These are phyloP conservation scores for Hypercompe scribonia DNA, from an alignment of 2,888 invertebrate species.

Conservation along the genomic window DNA sequence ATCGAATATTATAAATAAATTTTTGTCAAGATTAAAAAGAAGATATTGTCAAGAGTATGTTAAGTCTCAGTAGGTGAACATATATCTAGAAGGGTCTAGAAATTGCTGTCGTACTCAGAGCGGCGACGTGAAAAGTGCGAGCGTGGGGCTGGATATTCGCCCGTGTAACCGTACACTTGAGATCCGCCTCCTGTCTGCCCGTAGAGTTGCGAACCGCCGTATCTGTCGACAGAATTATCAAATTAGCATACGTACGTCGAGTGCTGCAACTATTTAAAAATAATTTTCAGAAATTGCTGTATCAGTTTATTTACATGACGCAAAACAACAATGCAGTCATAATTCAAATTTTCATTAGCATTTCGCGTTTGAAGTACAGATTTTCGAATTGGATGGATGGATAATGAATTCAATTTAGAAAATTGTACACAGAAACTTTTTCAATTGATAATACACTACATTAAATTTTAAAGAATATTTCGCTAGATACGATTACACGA, in stretches of 20 bases:
- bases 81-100: constrained; percentile 80
- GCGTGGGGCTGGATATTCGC: constrained; percentile 73
- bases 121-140: constrained; percentile 88
- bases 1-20: constrained; percentile 61
- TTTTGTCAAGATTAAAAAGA: constrained; percentile 70
- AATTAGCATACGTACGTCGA: constrained; percentile 12
- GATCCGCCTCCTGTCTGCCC: constrained; percentile 89
- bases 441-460: too few relatives aligned
- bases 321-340: neutral
- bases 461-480: too few relatives aligned
- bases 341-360: neutral
- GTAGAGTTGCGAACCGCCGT: constrained; percentile 89
- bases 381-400: neutral
- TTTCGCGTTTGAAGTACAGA: neutral
- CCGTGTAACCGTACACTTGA: constrained; percentile 85
- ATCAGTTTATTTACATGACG: neutral
- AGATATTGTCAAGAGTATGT: constrained; percentile 81
- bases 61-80: constrained; percentile 59
- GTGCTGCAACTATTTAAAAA: neutral
- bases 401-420: neutral
- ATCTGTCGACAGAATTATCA: constrained; percentile 59
- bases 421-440: neutral
- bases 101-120: constrained; percentile 93
- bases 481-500: neutral
- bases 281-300: neutral